Base-by-base conservation (phyloP, 2,797 vertebrate genomes). In the Sebastiscus albofasciatus region DNA sequence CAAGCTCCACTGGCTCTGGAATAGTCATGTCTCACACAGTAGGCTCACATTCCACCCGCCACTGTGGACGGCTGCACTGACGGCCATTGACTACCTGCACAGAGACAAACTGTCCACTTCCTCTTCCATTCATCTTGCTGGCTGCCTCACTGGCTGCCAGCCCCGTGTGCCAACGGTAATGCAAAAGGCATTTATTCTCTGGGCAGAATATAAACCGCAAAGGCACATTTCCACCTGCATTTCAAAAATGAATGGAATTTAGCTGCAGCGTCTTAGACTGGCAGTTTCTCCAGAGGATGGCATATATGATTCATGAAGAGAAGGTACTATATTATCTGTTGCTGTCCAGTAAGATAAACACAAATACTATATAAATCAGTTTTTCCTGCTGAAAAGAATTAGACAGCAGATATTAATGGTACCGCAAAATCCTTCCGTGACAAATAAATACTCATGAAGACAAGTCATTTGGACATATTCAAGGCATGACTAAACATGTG, bases 11-110 rank as follows among this genome's bases (percentile, higher is more conserved):
- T 77, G 79, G 75, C 84, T 89, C 85, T 68, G 90, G 79, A 84
- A 89, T 8, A 79, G 90, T 92, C 83, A 87, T 65, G 93, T 91
- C 93, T 96, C 90, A 90, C 94, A 96, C 90, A 42, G 82, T 82
- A 67, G 78, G 86, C 86, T 90, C 71, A 96, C 92, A 96, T 96
- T 96, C 95, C 95, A 91, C 91, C 81, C 39, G 88, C 83, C 83
- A 36, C 91, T 94, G 94, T 84, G 85, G 94, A 94, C 29, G 81
- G 85, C 87, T 55, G 79, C 46, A 61, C 90, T 58, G 71, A 77
- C 79, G 85, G 82, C 86, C 81, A 81, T 13, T 16, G 72, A 79
- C 85, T 91, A 93, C 89, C 91, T 90, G 85, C 79, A 72, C 2
- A 52, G 67, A 90, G 76, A 79, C 87, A 79, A 80, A 83, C 82